Percentiles rank a stretch among this genome's conserved stretches.
These are phyloP conservation scores for Rosalia funebris DNA, from an alignment of 2,888 invertebrate genomes.

Conservation along the genomic window DNA sequence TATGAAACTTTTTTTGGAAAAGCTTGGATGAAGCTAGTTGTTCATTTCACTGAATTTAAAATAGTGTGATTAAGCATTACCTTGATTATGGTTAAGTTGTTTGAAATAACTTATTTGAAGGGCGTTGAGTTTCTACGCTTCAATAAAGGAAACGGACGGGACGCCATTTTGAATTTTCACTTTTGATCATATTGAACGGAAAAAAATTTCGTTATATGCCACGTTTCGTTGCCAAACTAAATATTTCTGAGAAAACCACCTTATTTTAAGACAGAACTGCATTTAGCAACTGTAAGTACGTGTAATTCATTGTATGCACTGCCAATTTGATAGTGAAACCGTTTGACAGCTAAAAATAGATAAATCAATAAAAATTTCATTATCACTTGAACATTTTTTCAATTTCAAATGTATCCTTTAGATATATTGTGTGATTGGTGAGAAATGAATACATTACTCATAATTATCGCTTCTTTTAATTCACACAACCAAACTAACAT, in stretches of 20 bases:
- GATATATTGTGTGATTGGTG: not conserved
- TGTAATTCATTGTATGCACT: conserved; percentile 38
- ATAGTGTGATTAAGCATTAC: conserved; percentile 47
- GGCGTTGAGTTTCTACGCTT: conserved; percentile 56
- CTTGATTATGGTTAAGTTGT: conserved; percentile 48
- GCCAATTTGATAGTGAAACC: conserved; percentile 53
- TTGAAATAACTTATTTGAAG: conserved; percentile 55
- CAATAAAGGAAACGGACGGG: conserved; percentile 57
- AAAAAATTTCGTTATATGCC: conserved; percentile 9
- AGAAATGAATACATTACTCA: conserved; percentile 4
- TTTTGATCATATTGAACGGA: conserved; percentile 62
- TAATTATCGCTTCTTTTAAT: conserved; percentile 28
- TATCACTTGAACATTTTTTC: conserved; percentile 48
- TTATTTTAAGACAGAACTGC: conserved; percentile 31
- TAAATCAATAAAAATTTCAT: conserved; percentile 57
- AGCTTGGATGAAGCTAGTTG: not conserved
- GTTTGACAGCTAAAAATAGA: conserved; percentile 56
- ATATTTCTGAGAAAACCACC: conserved; percentile 8
- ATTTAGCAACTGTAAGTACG: conserved; percentile 38
- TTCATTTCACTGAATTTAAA: conserved; percentile 8
- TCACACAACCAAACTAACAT: conserved; percentile 25
- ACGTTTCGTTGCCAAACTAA: not conserved
- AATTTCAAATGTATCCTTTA: not conserved
- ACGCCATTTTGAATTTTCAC: conserved; percentile 66
- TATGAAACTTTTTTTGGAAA: conserved; percentile 22